Conservation (phyloP, 2,113 vertebrate species). For the Sigmodon hispidus region DNA sequence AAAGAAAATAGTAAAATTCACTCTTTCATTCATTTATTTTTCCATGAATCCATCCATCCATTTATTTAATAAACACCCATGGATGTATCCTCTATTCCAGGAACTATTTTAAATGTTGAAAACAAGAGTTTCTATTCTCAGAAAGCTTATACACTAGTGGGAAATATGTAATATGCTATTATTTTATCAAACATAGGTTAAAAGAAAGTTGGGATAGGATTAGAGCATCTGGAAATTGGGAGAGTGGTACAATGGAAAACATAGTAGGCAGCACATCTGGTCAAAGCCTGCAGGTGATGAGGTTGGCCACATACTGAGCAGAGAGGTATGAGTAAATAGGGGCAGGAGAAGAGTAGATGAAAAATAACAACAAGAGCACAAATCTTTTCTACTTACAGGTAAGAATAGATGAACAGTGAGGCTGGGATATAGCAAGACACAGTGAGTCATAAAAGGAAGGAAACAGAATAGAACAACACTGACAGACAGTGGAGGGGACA, state of each 20-base stretch:
- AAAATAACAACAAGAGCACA: neutral
- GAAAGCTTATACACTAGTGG: neutral
- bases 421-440: neutral
- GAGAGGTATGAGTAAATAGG: neutral
- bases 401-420: neutral
- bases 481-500: neutral
- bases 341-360: too few relatives aligned
- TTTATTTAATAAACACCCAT: neutral
- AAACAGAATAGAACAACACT: neutral
- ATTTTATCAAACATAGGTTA: neutral
- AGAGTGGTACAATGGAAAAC: neutral
- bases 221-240: too few relatives aligned
- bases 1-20: neutral
- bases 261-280: rapidly evolving
- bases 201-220: neutral
- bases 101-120: neutral
- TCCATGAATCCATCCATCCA: neutral
- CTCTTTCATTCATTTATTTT: neutral
- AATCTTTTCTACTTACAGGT: neutral
- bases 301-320: neutral
- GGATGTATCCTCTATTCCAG: neutral
- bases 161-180: neutral
- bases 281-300: neutral
- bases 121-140: neutral
- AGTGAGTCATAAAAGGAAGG: too few relatives aligned